Conservation (phyloP, 2,888 invertebrate species). For the Nudaria mundana region DNA sequence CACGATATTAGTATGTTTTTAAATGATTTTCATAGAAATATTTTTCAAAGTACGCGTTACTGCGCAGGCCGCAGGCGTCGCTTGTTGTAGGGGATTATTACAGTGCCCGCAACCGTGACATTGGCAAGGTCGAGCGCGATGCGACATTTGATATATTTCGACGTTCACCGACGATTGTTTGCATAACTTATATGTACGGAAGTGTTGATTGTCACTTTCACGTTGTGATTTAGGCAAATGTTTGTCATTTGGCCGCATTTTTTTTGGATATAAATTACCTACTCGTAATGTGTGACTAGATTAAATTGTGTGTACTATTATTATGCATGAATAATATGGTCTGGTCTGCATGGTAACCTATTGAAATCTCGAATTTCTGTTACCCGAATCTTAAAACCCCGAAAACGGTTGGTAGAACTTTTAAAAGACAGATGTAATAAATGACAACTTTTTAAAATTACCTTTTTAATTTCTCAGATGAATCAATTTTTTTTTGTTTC, state of each 20-base stretch:
- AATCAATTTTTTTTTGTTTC: too few relatives aligned
- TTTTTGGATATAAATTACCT: not conserved
- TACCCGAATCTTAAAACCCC: too few relatives aligned
- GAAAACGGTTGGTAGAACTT: too few relatives aligned
- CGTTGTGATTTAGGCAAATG: slow-evolving; percentile 2
- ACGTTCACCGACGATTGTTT: slow-evolving; percentile 24
- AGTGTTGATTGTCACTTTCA: slow-evolving; percentile 26
- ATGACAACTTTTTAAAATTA: too few relatives aligned
- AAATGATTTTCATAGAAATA: slow-evolving; percentile 15
- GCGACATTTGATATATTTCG: slow-evolving; percentile 33
- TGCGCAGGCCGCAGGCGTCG: slow-evolving; percentile 21
- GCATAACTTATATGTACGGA: slow-evolving; percentile 20
- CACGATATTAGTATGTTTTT: slow-evolving; percentile 7
- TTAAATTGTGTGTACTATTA: too few relatives aligned
- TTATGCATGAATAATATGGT: too few relatives aligned
- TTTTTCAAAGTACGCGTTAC: slow-evolving; percentile 15
- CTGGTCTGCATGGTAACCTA: too few relatives aligned
- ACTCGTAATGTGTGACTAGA: too few relatives aligned
- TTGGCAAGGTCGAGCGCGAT: slow-evolving; percentile 42
- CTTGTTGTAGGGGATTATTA: slow-evolving; percentile 32
- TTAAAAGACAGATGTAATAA: too few relatives aligned
- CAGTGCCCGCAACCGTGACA: slow-evolving; percentile 42
- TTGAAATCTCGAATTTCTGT: too few relatives aligned
- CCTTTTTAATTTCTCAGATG: too few relatives aligned
- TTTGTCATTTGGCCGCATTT: not conserved